Percentiles rank a stretch among this genome's conserved stretches.
Evolutionary conservation across 2,797 vertebrate genomes (phyloP).

Genomic region (Ctenopoma kingsleyae): DNA sequence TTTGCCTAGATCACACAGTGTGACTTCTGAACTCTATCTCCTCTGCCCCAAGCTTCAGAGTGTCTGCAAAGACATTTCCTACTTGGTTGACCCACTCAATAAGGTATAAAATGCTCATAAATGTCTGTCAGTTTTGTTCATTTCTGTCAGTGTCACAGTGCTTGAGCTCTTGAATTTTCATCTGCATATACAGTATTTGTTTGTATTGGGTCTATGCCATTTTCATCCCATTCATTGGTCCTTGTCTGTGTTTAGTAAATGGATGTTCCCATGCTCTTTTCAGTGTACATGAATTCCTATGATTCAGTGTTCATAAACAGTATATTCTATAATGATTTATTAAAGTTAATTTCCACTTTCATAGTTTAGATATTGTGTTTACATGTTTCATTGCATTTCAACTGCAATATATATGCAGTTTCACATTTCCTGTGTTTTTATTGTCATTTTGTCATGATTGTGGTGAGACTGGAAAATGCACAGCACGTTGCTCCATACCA

Average conservation of each 20-base stretch:
- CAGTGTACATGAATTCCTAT: constrained; percentile 23
- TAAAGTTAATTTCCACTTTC: neutral
- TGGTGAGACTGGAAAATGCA: neutral
- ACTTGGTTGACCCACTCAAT: constrained; percentile 87
- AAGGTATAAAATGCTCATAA: constrained; percentile 77
- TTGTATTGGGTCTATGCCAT: constrained; percentile 41
- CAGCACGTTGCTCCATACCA: neutral
- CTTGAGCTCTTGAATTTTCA: constrained; percentile 32
- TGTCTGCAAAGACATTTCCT: constrained; percentile 88
- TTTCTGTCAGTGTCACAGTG: constrained; percentile 28
- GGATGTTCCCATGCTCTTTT: constrained; percentile 31
- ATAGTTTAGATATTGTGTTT: constrained; percentile 2
- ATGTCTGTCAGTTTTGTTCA: constrained; percentile 24
- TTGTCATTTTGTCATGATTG: neutral
- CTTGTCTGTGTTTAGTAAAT: constrained; percentile 30
- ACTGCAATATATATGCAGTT: neutral
- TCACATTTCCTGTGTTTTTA: neutral
- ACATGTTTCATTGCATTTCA: neutral
- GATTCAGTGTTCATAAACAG: constrained; percentile 9
- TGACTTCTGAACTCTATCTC: constrained; percentile 67
- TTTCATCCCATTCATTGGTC: constrained; percentile 39
- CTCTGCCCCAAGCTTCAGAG: constrained; percentile 84
- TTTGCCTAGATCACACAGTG: constrained; percentile 15
- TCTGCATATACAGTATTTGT: constrained; percentile 43
- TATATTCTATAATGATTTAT: constrained; percentile 8